Evolutionary conservation across 2,113 vertebrate genomes (phyloP).

Genomic region (Thunnus thynnus): DNA sequence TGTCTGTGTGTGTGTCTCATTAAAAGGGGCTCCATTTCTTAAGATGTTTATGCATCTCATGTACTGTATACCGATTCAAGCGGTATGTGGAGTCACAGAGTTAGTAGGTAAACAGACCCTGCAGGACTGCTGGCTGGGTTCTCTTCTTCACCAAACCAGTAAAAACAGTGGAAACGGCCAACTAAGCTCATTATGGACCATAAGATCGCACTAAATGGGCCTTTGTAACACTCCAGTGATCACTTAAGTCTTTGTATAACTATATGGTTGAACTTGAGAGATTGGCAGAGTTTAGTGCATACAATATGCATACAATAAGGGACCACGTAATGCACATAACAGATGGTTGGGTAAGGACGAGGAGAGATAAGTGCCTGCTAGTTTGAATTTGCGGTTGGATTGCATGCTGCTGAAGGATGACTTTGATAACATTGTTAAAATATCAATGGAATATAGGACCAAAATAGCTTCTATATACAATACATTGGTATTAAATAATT

Average conservation of each 20-base stretch:
- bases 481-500: not conserved
- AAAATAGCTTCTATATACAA: not conserved
- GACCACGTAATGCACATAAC: conserved; percentile 33
- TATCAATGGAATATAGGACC: not conserved
- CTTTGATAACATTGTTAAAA: not conserved
- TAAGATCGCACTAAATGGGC: conserved; percentile 46
- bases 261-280: conserved; percentile 59
- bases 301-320: conserved; percentile 42
- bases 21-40: conserved; percentile 55
- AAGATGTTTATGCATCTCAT: conserved; percentile 59
- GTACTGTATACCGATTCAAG: conserved; percentile 51
- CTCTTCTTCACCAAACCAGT: conserved; percentile 36
- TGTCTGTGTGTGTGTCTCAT: conserved; percentile 60
- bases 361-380: conserved; percentile 1
- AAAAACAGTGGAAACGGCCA: conserved; percentile 44
- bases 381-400: conserved; percentile 27
- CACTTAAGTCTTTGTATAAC: conserved; percentile 40
- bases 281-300: conserved; percentile 39
- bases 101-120: conserved; percentile 43
- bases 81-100: conserved; percentile 22
- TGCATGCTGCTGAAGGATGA: not conserved
- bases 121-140: not conserved
- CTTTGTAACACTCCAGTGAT: conserved; percentile 48
- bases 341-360: conserved; percentile 30
- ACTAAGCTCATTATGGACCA: conserved; percentile 55